Conservation (phyloP, 2,888 invertebrate species). For the Dilophus febrilis region DNA sequence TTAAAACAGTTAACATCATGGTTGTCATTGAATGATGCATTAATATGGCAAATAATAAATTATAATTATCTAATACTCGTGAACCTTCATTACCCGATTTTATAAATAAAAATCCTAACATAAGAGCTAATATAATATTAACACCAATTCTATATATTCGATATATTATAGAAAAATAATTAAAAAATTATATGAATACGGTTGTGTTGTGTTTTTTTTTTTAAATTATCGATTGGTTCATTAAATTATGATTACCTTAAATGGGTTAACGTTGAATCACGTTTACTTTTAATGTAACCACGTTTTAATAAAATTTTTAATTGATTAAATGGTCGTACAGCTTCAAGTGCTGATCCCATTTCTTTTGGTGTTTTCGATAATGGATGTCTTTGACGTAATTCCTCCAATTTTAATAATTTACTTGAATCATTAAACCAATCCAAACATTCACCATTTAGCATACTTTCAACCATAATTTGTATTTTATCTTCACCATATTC, state of each 20-base stretch:
- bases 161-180: too few relatives aligned
- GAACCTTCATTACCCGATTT: constrained; percentile 59
- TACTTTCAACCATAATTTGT: constrained; percentile 41
- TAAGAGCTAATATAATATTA: constrained; percentile 54
- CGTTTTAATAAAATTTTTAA: constrained; percentile 49
- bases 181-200: neutral
- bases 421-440: constrained; percentile 49
- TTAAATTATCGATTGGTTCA: neutral
- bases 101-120: constrained; percentile 60
- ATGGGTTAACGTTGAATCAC: constrained; percentile 67
- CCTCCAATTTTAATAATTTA: constrained; percentile 37
- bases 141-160: constrained; percentile 40
- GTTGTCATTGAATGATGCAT: constrained; percentile 88
- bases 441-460: constrained; percentile 50
- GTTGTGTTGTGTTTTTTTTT: neutral
- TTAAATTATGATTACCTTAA: constrained; percentile 28
- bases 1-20: constrained; percentile 77
- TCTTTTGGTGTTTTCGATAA: constrained; percentile 32
- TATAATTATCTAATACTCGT: constrained; percentile 65
- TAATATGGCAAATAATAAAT: constrained; percentile 75
- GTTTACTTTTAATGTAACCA: constrained; percentile 54
- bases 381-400: constrained; percentile 37
- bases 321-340: constrained; percentile 55
- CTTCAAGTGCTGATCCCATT: constrained; percentile 36
- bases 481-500: constrained; percentile 77